phyloP scores from a whole-genome alignment of 1,140 invertebrate genomes.

The Lepidurus apus region DNA sequence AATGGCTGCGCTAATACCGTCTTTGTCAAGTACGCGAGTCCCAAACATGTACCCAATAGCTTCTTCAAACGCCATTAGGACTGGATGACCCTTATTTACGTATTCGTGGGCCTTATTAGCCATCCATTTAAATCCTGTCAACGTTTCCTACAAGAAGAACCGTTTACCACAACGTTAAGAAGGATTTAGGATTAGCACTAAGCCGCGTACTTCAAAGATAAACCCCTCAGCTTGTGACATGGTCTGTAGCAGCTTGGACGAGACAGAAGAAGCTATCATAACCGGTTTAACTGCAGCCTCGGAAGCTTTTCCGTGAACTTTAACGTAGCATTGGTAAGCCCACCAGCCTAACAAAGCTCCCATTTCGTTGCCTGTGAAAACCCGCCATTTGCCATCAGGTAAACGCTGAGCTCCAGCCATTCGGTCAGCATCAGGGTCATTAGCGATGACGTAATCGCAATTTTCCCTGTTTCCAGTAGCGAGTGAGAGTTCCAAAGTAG shows the following conservation, averaged over 20 bases:
- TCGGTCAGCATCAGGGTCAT: slow-evolving; percentile 98
- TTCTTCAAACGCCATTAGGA: slow-evolving; percentile 94
- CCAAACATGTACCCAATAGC: slow-evolving; percentile 94
- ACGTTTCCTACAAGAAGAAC: slow-evolving; percentile 64
- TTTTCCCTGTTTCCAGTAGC: slow-evolving; percentile 67
- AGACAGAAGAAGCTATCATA: slow-evolving; percentile 91
- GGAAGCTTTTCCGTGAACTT: slow-evolving; percentile 43
- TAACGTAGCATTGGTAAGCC: slow-evolving; percentile 60
- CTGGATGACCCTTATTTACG: slow-evolving; percentile 57
- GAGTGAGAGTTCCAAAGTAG: slow-evolving; percentile 78
- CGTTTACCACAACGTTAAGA: slow-evolving; percentile 33
- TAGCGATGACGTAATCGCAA: slow-evolving; percentile 79
- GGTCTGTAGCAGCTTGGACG: slow-evolving; percentile 87
- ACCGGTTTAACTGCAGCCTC: slow-evolving; percentile 53
- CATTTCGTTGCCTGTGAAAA: slow-evolving; percentile 94
- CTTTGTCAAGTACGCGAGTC: slow-evolving; percentile 82
- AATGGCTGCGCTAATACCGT: slow-evolving; percentile 83
- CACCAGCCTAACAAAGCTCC: slow-evolving; percentile 95
- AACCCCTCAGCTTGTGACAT: slow-evolving; percentile 79
- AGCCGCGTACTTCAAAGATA: slow-evolving; percentile 59
- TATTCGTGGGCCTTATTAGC: slow-evolving; percentile 80
- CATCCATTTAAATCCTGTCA: slow-evolving; percentile 99
- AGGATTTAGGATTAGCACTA: not conserved
- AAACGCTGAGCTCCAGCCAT: slow-evolving; percentile 76
- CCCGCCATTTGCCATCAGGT: slow-evolving; percentile 71